These are phyloP conservation scores for Podarcis lilfordi DNA, from an alignment of 2,797 vertebrate species.

Conservation along the genomic window DNA sequence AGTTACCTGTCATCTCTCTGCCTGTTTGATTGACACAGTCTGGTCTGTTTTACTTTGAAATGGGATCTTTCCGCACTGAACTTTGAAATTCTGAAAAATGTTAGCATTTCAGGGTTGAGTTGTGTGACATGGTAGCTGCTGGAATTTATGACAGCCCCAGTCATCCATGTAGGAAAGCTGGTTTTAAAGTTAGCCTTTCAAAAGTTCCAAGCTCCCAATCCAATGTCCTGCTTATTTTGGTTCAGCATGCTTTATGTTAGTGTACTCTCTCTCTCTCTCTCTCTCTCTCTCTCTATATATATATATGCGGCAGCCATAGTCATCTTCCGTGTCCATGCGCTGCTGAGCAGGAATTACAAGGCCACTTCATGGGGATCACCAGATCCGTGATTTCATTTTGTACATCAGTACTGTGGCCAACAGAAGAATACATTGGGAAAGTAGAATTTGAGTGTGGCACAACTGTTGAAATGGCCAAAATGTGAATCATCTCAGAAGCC, in stretches of 20 bases:
- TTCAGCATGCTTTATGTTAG: not conserved
- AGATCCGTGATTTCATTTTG: fast-evolving
- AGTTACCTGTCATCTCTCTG: not conserved
- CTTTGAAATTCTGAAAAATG: slow-evolving; percentile 5
- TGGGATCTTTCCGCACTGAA: not conserved
- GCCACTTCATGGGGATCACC: not conserved
- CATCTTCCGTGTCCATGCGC: not conserved
- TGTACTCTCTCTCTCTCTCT: too few species aligned
- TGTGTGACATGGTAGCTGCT: not conserved
- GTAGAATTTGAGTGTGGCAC: not conserved
- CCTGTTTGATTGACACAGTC: not conserved
- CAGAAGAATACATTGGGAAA: fast-evolving
- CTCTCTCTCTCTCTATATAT: too few species aligned
- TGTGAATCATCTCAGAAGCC: not conserved
- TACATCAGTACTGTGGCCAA: fast-evolving
- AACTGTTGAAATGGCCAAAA: not conserved
- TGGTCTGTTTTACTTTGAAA: not conserved
- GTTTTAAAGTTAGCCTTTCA: not conserved
- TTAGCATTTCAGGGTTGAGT: not conserved
- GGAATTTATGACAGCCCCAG: not conserved
- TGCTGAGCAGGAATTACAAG: not conserved
- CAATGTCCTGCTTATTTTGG: not conserved
- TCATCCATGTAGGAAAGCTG: not conserved
- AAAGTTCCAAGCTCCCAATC: not conserved
- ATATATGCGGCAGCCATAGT: too few species aligned